Evolutionary conservation across 2,888 invertebrate species (phyloP), one percentile per base, ranked within the genome.

Genomic region (Pyrocoelia pectoralis): DNA sequence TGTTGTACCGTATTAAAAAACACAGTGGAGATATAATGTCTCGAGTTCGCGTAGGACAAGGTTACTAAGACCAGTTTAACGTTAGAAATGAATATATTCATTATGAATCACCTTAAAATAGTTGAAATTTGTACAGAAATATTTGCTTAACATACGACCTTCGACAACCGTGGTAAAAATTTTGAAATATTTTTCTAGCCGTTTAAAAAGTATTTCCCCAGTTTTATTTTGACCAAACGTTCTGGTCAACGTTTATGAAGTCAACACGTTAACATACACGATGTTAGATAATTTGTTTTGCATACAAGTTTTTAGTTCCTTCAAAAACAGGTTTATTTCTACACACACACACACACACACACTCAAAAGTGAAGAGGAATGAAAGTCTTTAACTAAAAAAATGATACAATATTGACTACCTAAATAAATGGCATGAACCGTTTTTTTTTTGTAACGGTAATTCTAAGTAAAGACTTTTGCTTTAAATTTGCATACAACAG

Each of bases 21-120:
- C 43, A 55, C 28, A 55, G 24, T 55, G 24, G 28, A 46, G 55
- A 41, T 43, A 41, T 41, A 41, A 28, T 55, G 55, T 43, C 55
- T 41, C 28, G 43, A 43, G 55, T 55, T 55, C 55, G 55, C 55
- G 55, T 55, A 55, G 55, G 55, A 55, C 55, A 55, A 55, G 55
- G 55, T 55, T 55, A 55, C 41, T 46, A 14, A 17, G 55, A 55
- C 55, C 55, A 55, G 55, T 55, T 55, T 55, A 18, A 28, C 17
- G 55, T 43, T 55, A 55, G 55, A 43, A 43, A 55, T 55, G 55
- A 55, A 55, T 55, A 43, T 14, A 55, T 46, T 46, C 17, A 46
- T 55, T 24, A 55, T 55, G 55, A 55, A 55, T 55, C 55, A 55
- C 55, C 19, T 38, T 24, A 43, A 55, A 55, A 55, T 41, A 55